phyloP scores from a whole-genome alignment of 2,113 vertebrate species.

The Piaya cayana region DNA sequence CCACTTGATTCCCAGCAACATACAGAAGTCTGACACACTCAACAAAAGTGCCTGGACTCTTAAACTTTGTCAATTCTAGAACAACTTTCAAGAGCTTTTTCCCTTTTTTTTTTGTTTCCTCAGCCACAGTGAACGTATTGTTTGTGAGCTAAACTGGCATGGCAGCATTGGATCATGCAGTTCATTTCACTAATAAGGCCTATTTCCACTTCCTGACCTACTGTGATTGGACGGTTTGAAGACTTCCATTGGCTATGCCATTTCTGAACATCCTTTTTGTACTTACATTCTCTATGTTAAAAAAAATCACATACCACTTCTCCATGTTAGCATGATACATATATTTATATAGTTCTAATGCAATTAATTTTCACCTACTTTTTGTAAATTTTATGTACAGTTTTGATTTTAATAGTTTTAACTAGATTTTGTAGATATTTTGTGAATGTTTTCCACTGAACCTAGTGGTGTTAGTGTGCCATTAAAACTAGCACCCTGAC shows the following conservation, averaged over 20 bases:
- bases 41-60: conserved; percentile 95
- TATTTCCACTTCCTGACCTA: conserved; percentile 64
- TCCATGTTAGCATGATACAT: conserved; percentile 82
- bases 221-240: conserved; percentile 24
- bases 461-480: conserved; percentile 79
- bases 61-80: conserved; percentile 54
- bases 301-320: conserved; percentile 55
- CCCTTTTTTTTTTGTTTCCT: neutral
- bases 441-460: conserved; percentile 85
- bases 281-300: conserved; percentile 67
- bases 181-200: conserved; percentile 54
- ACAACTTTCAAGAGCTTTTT: conserved; percentile 55
- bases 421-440: conserved; percentile 92
- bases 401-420: conserved; percentile 94
- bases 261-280: conserved; percentile 55
- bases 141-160: conserved; percentile 71
- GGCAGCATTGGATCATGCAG: conserved; percentile 60
- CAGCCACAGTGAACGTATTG: conserved; percentile 23
- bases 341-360: conserved; percentile 89
- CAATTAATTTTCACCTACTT: conserved; percentile 75
- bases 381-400: conserved; percentile 99
- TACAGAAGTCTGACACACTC: conserved; percentile 92
- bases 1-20: conserved; percentile 92
- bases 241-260: conserved; percentile 67
- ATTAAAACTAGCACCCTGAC: conserved; percentile 77